phyloP scores from a whole-genome alignment of 2,797 vertebrate species.

The Labroides dimidiatus region DNA sequence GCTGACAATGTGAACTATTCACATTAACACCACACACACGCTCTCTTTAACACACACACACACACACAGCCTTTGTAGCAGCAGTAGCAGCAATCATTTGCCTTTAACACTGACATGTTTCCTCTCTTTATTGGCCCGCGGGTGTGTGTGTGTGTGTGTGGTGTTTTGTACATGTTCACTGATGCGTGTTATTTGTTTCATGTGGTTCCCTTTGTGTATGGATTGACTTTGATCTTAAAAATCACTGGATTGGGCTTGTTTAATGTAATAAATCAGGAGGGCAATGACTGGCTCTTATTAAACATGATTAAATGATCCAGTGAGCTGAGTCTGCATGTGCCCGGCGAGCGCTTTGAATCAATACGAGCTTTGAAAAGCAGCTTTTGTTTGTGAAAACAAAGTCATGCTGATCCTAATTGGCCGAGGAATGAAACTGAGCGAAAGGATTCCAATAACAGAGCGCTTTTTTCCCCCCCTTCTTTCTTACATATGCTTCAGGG shows the following conservation, averaged over 20 bases:
- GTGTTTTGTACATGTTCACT: constrained; percentile 33
- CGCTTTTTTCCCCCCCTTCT: neutral
- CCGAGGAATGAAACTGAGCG: constrained; percentile 71
- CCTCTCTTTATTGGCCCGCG: constrained; percentile 27
- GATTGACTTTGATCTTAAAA: constrained; percentile 74
- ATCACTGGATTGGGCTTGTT: constrained; percentile 72
- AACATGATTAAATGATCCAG: constrained; percentile 85
- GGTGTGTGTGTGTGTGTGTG: neutral
- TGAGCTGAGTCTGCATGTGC: constrained; percentile 77
- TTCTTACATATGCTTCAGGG: constrained; percentile 66
- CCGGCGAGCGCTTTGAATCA: constrained; percentile 78
- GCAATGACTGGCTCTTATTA: constrained; percentile 81
- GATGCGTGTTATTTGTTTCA: constrained; percentile 67
- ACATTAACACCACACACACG: constrained; percentile 27
- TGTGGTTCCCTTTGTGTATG: constrained; percentile 56
- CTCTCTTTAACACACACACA: neutral
- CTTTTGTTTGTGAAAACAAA: constrained; percentile 83
- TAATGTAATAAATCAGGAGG: constrained; percentile 79
- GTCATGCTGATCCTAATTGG: constrained; percentile 82
- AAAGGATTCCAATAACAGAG: constrained; percentile 65
- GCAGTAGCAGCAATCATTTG: constrained; percentile 28
- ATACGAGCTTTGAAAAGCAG: constrained; percentile 77
- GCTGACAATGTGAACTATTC: constrained; percentile 39
- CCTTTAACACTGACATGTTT: constrained; percentile 40
- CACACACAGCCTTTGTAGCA: constrained; percentile 27